These are phyloP conservation scores for Cephalopachus bancanus DNA, from an alignment of 2,797 vertebrate genomes.

Conservation along the genomic window DNA sequence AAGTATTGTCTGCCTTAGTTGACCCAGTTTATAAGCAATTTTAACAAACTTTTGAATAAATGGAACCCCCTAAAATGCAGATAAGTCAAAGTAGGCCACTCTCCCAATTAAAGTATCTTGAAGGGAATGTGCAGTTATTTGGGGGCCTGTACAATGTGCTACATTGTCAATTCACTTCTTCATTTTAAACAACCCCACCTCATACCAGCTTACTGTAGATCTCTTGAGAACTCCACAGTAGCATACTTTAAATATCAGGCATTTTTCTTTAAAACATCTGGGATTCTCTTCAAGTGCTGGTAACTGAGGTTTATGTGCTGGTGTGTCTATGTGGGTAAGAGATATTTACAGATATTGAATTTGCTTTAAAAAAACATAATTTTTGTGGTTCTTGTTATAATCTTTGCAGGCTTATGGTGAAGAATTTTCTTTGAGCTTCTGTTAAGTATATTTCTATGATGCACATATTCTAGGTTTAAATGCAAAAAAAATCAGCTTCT, in stretches of 20 bases:
- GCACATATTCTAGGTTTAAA: constrained; percentile 28
- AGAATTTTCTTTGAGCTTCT: constrained; percentile 84
- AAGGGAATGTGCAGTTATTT: constrained; percentile 79
- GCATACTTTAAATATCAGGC: constrained; percentile 89
- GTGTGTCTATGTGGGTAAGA: constrained; percentile 84
- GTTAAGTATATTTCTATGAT: constrained; percentile 81
- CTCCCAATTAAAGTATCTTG: constrained; percentile 80
- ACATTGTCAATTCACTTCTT: constrained; percentile 86
- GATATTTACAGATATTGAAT: constrained; percentile 87
- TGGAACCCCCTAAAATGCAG: constrained; percentile 73
- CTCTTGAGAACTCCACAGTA: constrained; percentile 85
- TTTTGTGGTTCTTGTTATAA: constrained; percentile 85
- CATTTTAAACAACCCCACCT: constrained; percentile 82
- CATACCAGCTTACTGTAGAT: constrained; percentile 82
- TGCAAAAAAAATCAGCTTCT: constrained; percentile 49
- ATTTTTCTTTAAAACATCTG: constrained; percentile 91
- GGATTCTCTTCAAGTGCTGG: constrained; percentile 89
- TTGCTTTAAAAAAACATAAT: constrained; percentile 79
- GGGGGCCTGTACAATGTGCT: constrained; percentile 80
- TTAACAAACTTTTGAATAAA: constrained; percentile 81
- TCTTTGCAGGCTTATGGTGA: constrained; percentile 73
- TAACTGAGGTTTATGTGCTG: constrained; percentile 86
- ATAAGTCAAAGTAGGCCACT: constrained; percentile 76
- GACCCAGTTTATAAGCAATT: constrained; percentile 79
- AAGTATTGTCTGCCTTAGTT: constrained; percentile 66